Evolutionary conservation across 2,888 invertebrate genomes (phyloP).

Genomic region (Scelioninae gen. 2): DNA sequence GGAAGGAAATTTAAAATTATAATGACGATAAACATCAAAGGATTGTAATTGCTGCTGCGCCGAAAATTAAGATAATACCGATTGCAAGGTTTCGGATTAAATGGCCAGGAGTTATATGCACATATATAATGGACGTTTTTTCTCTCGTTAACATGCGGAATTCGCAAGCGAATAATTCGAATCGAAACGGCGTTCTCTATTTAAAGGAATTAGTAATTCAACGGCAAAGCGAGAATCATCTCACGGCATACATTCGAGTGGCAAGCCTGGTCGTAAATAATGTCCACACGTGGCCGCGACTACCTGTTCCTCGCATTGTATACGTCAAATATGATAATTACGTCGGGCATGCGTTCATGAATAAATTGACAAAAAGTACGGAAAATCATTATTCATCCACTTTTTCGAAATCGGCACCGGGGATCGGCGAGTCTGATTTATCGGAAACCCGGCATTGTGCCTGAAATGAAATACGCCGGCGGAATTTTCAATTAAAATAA

Average conservation of each 20-base stretch:
- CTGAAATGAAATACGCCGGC: conserved; percentile 24
- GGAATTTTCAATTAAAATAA: conserved; percentile 45
- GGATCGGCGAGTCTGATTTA: conserved; percentile 44
- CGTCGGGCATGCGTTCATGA: conserved; percentile 58
- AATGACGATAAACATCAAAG: conserved; percentile 39
- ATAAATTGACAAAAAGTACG: conserved; percentile 56
- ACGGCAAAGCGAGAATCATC: conserved; percentile 62
- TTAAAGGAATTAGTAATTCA: conserved; percentile 66
- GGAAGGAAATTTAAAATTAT: conserved; percentile 51
- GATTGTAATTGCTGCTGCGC: conserved; percentile 39
- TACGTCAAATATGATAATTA: conserved; percentile 58
- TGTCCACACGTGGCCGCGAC: conserved; percentile 66
- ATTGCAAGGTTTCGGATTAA: conserved; percentile 17
- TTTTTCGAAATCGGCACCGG: conserved; percentile 47
- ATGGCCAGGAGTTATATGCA: conserved; percentile 5
- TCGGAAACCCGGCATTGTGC: conserved; percentile 31
- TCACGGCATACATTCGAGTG: conserved; percentile 68
- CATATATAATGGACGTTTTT: conserved; percentile 4
- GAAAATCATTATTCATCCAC: conserved; percentile 54
- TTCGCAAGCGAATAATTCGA: conserved; percentile 39
- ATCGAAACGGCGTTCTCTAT: conserved; percentile 33
- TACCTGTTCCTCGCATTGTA: conserved; percentile 64
- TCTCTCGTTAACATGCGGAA: conserved; percentile 17
- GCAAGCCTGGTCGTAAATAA: conserved; percentile 68
- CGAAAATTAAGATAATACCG: conserved; percentile 50